phyloP scores from a whole-genome alignment of 2,888 invertebrate species.

The Mesochorus sp. region DNA sequence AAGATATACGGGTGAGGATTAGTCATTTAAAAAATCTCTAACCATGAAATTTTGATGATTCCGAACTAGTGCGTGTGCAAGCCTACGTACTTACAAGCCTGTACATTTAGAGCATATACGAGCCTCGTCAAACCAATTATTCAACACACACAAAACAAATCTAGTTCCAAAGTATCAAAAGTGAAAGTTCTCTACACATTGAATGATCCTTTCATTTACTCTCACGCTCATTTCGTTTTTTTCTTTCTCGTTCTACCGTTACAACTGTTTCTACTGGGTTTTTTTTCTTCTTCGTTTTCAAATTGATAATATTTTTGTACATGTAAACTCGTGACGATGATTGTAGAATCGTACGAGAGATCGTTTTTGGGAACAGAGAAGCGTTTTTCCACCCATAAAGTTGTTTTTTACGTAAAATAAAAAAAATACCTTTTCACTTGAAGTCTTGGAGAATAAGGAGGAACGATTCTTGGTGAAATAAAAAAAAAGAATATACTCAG shows the following conservation, averaged over 20 bases:
- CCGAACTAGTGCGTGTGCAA: slow-evolving; percentile 58
- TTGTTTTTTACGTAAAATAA: background rate
- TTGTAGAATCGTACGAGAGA: background rate
- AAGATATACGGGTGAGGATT: too few relatives aligned
- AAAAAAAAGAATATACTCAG: too few relatives aligned
- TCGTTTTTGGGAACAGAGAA: background rate
- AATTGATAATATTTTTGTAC: slow-evolving; percentile 12
- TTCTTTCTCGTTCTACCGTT: slow-evolving; percentile 1
- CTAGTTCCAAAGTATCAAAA: slow-evolving; percentile 51
- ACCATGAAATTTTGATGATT: slow-evolving; percentile 14
- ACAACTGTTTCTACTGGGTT: slow-evolving; percentile 6
- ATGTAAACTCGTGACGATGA: slow-evolving; percentile 26
- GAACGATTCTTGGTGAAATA: background rate
- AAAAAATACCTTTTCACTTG: background rate
- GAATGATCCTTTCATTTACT: background rate
- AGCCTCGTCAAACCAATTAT: slow-evolving; percentile 41
- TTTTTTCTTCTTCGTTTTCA: background rate
- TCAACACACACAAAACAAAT: slow-evolving; percentile 65
- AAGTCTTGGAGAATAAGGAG: background rate
- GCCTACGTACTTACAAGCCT: slow-evolving; percentile 66
- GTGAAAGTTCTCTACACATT: slow-evolving; percentile 23
- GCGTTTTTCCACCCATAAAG: background rate
- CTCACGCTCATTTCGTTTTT: background rate
- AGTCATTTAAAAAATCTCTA: background rate
- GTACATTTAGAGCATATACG: slow-evolving; percentile 64